A percentile compares a stretch with the other conserved stretches of the same genome.
These are phyloP conservation scores for Nyctibius bracteatus DNA, from an alignment of 2,113 vertebrate genomes.

Conservation along the genomic window DNA sequence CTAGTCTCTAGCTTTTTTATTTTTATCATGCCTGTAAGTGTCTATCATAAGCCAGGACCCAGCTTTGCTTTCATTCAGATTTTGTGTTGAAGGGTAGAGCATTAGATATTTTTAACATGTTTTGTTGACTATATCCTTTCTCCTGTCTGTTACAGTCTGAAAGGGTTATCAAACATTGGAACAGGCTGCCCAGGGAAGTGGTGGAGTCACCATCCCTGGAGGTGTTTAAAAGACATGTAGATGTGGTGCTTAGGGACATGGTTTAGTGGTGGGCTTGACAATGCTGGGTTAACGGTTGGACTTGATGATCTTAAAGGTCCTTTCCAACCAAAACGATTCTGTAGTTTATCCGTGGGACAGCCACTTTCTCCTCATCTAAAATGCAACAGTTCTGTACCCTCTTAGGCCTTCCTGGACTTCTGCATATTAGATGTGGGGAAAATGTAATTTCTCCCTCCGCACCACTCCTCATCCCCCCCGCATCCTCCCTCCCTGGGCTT, in stretches of 20 bases:
- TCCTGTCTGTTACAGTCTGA: neutral
- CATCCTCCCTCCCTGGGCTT: neutral
- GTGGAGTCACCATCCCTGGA: too few relatives aligned
- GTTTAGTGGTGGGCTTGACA: too few relatives aligned
- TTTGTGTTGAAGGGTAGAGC: neutral
- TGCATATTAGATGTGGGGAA: neutral
- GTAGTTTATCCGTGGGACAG: neutral
- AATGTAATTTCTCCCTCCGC: neutral
- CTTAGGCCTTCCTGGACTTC: neutral
- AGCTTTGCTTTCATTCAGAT: neutral
- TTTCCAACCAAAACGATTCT: too few relatives aligned
- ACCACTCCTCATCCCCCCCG: neutral
- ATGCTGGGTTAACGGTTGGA: too few relatives aligned
- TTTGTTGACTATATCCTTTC: neutral
- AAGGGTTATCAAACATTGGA: too few relatives aligned
- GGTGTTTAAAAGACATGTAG: too few relatives aligned
- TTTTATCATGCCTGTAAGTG: neutral
- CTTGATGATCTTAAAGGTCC: too few relatives aligned
- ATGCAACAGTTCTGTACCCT: neutral
- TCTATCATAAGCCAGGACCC: neutral
- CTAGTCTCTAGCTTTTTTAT: neutral
- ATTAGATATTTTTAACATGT: neutral
- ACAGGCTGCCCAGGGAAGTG: too few relatives aligned
- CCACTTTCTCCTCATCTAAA: neutral
- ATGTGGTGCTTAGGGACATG: too few relatives aligned